A percentile compares a stretch with the other conserved stretches of the same genome.
These are phyloP conservation scores for Forficula auricularia DNA, from an alignment of 1,140 invertebrate species.

Conservation along the genomic window DNA sequence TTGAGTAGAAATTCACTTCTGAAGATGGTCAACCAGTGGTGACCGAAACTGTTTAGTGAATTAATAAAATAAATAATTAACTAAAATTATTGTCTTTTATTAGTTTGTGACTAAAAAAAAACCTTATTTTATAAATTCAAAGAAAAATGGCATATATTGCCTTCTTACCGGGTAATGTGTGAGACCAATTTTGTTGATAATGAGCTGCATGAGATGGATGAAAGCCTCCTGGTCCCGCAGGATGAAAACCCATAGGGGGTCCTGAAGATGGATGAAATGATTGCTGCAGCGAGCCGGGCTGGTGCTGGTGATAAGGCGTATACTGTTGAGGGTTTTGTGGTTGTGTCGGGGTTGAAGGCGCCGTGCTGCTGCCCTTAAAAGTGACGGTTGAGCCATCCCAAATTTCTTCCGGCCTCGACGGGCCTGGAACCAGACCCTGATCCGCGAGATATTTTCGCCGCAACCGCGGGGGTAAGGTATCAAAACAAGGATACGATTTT, in stretches of 20 bases:
- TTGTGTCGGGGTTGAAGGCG: neutral
- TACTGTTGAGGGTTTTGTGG: neutral
- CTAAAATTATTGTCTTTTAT: too few relatives aligned
- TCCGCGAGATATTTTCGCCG: conserved; percentile 32
- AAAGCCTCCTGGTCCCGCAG: too few relatives aligned
- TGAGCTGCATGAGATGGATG: conserved; percentile 8
- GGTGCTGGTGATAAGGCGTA: conserved; percentile 1
- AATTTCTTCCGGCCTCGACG: conserved; percentile 24
- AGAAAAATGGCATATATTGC: too few relatives aligned
- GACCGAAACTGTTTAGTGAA: too few relatives aligned
- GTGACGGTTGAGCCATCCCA: conserved; percentile 32
- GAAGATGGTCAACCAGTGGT: too few relatives aligned
- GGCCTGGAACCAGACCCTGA: conserved; percentile 24
- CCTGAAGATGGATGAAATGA: too few relatives aligned
- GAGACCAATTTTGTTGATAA: conserved; percentile 25
- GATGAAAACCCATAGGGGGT: too few relatives aligned
- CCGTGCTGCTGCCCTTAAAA: conserved; percentile 22
- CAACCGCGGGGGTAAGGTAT: conserved; percentile 33
- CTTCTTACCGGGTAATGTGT: conserved; percentile 26
- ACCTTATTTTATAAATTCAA: too few relatives aligned
- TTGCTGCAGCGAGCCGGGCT: neutral
- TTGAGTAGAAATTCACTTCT: too few relatives aligned
- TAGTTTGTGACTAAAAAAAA: too few relatives aligned
- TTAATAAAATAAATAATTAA: too few relatives aligned
- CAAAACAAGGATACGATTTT: conserved; percentile 18